These are phyloP conservation scores for Mirza zaza DNA, from an alignment of 2,113 vertebrate species.

Conservation along the genomic window DNA sequence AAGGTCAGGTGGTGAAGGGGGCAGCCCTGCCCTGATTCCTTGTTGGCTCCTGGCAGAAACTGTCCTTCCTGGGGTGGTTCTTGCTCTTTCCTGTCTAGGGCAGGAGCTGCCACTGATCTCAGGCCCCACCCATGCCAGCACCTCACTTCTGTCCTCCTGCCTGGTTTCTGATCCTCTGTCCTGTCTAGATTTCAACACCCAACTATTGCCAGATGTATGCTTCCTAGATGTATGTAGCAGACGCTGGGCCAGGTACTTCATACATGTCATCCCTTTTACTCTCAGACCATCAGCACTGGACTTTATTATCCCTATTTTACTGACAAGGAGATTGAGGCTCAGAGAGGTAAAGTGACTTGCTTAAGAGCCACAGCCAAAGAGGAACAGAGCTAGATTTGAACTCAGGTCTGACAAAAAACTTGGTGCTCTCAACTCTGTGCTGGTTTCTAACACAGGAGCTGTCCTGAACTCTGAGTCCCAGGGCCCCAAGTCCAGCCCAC, in stretches of 20 bases:
- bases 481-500: background rate
- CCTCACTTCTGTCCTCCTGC: background rate
- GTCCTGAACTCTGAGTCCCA: background rate
- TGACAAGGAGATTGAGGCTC: background rate
- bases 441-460: background rate
- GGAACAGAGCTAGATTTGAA: background rate
- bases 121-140: background rate
- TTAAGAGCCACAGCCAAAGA: background rate
- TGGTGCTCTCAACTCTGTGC: background rate
- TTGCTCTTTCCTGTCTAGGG: background rate
- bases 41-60: background rate
- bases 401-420: background rate
- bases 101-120: background rate
- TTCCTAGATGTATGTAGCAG: background rate
- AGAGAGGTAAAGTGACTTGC: background rate
- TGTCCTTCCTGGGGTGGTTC: background rate
- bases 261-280: fast-evolving
- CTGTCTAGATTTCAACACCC: background rate
- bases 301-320: background rate
- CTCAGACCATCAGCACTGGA: background rate
- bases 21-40: background rate
- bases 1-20: background rate
- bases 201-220: background rate
- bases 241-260: background rate
- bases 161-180: background rate